Conservation (phyloP, 1,140 invertebrate genomes). For the Plodia interpunctella region DNA sequence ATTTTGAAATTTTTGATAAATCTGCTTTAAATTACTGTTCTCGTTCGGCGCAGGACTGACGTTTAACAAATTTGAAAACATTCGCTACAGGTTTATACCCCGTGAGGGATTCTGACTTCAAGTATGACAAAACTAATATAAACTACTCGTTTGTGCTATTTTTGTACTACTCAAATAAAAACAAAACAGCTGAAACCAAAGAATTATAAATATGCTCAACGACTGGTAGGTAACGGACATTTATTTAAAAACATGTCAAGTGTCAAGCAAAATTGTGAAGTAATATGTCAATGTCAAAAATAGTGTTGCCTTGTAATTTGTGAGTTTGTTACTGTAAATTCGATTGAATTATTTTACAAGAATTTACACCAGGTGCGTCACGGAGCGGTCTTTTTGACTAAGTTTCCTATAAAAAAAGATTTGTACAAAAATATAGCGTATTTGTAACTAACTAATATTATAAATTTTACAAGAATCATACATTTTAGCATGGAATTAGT, state of each 20-base stretch:
- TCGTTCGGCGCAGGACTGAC: slow-evolving; percentile 18
- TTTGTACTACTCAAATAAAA: slow-evolving; percentile 18
- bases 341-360: no score
- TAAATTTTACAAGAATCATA: no score
- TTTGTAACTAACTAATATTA: no score
- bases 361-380: no score
- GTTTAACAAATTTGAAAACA: slow-evolving; percentile 35
- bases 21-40: slow-evolving; percentile 31
- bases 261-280: no score
- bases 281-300: background rate
- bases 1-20: slow-evolving; percentile 35
- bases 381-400: no score
- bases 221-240: slow-evolving; percentile 14
- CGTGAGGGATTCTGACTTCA: slow-evolving; percentile 3
- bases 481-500: no score
- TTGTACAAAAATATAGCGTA: no score
- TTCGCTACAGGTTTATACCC: slow-evolving; percentile 23
- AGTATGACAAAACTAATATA: slow-evolving; percentile 13
- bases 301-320: no score
- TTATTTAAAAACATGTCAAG: slow-evolving; percentile 15
- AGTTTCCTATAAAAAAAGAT: no score
- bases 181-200: slow-evolving; percentile 18
- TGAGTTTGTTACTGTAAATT: no score
- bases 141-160: slow-evolving; percentile 17
- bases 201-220: slow-evolving; percentile 14